Base-by-base conservation (phyloP, 2,888 invertebrate species). In the Zygogramma bicolorata region DNA sequence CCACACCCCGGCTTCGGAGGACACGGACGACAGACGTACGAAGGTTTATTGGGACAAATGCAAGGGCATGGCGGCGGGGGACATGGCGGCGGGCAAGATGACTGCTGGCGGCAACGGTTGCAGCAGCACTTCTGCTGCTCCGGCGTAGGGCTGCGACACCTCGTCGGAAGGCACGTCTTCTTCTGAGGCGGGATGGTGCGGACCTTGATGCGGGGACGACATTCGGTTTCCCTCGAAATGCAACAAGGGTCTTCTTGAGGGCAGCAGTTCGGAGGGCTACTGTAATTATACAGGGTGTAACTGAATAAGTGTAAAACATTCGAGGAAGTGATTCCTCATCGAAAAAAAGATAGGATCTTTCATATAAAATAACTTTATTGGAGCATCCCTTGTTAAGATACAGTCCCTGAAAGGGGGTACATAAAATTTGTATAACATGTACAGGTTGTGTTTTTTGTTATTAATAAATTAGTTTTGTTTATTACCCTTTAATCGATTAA, bases 221-320 rank as follows among this genome's bases (percentile, higher is more conserved):
- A 53, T 53, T 53, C 18, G 46, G 42, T n/a, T 29, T 49, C 46
- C 27, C 29, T 49, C 20, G 61, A 31, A 34, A 25, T 22, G 10
- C 6, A 10, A 40, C 25, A 63, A 20, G 63, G 18, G 6, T 53
- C 57, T 40, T 63, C 72, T 31, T 63, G 59, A 7, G 65, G 68
- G 22, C 69, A 74, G 38, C 70, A 69, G 25, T 73, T 70, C 18
- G 74, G 70, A 22, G 65, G 58, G 5, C 59, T 67, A 6, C 70
- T 73, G 34, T 20, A 70, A 69, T 25, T n/a, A n/a, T n/a, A n/a
- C n/a, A n/a, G n/a, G n/a, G n/a, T n/a, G n/a, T n/a, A n/a, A n/a
- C n/a, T n/a, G n/a, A n/a, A n/a, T n/a, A n/a, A n/a, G n/a, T n/a
- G n/a, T n/a, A n/a, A n/a, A n/a, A n/a, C n/a, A n/a, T n/a, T n/a